Evolutionary conservation across 2,113 vertebrate species (phyloP).

Genomic region (Apeltes quadracus): DNA sequence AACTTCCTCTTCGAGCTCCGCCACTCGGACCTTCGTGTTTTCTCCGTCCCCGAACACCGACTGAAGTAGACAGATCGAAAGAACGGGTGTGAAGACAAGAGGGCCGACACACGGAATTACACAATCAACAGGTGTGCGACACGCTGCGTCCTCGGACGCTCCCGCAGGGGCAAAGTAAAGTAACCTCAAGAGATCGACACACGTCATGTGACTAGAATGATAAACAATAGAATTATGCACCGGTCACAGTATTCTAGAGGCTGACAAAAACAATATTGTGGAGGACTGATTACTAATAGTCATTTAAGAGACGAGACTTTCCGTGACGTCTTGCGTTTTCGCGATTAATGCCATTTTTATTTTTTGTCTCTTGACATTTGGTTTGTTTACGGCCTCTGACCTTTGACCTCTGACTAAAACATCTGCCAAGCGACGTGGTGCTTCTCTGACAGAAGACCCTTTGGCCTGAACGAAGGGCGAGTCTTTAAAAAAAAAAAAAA

Average conservation of each 20-base stretch:
- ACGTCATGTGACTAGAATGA: too few relatives aligned
- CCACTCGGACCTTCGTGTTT: slow-evolving; percentile 88
- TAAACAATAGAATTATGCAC: too few relatives aligned
- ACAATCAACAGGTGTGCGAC: too few relatives aligned
- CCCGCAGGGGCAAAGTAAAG: too few relatives aligned
- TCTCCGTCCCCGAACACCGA: slow-evolving; percentile 89
- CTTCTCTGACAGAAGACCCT: not conserved
- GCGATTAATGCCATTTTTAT: not conserved
- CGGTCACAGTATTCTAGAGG: too few relatives aligned
- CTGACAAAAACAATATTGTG: too few relatives aligned
- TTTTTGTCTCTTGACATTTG: not conserved
- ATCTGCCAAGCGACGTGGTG: too few relatives aligned
- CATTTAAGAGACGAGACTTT: not conserved
- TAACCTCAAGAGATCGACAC: too few relatives aligned
- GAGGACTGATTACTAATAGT: not conserved
- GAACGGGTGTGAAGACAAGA: not conserved
- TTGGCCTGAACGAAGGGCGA: not conserved
- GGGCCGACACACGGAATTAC: too few relatives aligned
- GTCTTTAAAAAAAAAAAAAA: too few relatives aligned
- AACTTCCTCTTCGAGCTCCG: slow-evolving; percentile 92
- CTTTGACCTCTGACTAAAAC: not conserved
- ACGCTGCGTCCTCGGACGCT: too few relatives aligned
- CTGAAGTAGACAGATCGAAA: slow-evolving; percentile 64
- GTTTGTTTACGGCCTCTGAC: not conserved
- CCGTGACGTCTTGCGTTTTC: not conserved